A percentile compares a stretch with the other conserved stretches of the same genome.
phyloP scores from a whole-genome alignment of 1,140 invertebrate species.

The Tyrophagus putrescentiae region DNA sequence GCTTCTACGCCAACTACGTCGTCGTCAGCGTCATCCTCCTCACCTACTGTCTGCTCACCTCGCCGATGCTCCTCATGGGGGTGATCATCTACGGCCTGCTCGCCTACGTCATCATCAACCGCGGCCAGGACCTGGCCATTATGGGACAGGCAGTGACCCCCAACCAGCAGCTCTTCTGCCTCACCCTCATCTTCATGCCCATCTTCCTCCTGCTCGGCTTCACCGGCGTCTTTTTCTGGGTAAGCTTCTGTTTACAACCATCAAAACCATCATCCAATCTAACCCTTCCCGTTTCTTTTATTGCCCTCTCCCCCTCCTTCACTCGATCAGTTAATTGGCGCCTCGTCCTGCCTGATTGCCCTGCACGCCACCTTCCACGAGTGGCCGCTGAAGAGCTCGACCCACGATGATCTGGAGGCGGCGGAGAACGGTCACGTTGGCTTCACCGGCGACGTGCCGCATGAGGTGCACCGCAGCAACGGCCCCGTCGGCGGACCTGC shows the following conservation, averaged over 20 bases:
- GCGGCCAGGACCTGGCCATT: background rate
- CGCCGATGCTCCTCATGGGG: slow-evolving; percentile 1
- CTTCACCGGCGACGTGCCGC: too few species aligned
- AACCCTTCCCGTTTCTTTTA: too few species aligned
- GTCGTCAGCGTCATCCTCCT: background rate
- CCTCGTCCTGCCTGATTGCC: background rate
- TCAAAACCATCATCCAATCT: too few species aligned
- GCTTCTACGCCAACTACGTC: background rate
- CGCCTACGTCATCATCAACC: background rate
- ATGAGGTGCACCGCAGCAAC: too few species aligned
- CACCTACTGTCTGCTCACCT: slow-evolving; percentile 1
- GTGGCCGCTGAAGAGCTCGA: too few species aligned
- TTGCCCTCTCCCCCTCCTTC: background rate
- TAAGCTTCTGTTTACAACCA: background rate
- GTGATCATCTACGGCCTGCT: background rate
- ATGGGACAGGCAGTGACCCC: background rate
- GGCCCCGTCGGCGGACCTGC: too few species aligned
- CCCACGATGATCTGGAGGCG: too few species aligned
- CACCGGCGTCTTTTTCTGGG: slow-evolving; percentile 8
- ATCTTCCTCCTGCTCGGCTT: background rate
- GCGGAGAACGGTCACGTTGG: too few species aligned
- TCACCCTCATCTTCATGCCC: background rate
- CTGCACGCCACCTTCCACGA: slow-evolving; percentile 6
- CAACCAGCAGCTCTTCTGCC: background rate
- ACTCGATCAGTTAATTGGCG: slow-evolving; percentile 10